Conservation (phyloP, 1,140 invertebrate genomes). For the Drosophila nikananu region DNA sequence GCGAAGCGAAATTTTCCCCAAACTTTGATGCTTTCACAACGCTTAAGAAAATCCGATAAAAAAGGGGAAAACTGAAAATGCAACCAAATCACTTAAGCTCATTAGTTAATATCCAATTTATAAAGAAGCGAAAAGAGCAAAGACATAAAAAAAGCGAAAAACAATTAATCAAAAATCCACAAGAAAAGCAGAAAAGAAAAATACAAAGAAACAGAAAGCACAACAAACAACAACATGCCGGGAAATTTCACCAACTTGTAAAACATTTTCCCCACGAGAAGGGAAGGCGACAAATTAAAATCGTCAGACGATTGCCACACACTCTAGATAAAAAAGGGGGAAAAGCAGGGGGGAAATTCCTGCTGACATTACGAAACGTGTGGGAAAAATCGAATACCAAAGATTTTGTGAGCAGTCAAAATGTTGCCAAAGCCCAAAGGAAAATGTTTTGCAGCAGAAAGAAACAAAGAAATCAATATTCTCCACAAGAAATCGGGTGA, state of each 20-base stretch:
- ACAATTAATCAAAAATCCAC: constrained; percentile 72
- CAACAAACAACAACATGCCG: constrained; percentile 16
- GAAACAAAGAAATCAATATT: constrained; percentile 47
- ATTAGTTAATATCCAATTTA: constrained; percentile 84
- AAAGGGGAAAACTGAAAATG: constrained; percentile 10
- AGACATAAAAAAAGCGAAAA: constrained; percentile 40
- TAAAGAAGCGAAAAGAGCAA: constrained; percentile 51
- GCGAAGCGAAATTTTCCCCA: constrained; percentile 24
- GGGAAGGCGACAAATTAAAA: constrained; percentile 70
- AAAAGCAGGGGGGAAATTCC: constrained; percentile 26
- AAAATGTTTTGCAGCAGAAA: constrained; percentile 29
- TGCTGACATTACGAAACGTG: constrained; percentile 57
- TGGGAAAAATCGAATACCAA: constrained; percentile 44
- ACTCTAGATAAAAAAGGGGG: constrained; percentile 18
- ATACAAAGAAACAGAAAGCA: constrained; percentile 10
- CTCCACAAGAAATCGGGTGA: not conserved
- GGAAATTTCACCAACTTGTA: constrained; percentile 75
- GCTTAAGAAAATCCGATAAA: not conserved
- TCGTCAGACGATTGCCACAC: constrained; percentile 45
- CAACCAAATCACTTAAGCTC: constrained; percentile 76
- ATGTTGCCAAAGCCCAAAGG: constrained; percentile 40
- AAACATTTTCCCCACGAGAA: constrained; percentile 61
- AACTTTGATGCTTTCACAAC: constrained; percentile 63
- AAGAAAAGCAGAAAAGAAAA: constrained; percentile 13
- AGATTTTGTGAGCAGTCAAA: constrained; percentile 30